Conservation (phyloP, 1,140 invertebrate species). For the Latrodectus geometricus region DNA sequence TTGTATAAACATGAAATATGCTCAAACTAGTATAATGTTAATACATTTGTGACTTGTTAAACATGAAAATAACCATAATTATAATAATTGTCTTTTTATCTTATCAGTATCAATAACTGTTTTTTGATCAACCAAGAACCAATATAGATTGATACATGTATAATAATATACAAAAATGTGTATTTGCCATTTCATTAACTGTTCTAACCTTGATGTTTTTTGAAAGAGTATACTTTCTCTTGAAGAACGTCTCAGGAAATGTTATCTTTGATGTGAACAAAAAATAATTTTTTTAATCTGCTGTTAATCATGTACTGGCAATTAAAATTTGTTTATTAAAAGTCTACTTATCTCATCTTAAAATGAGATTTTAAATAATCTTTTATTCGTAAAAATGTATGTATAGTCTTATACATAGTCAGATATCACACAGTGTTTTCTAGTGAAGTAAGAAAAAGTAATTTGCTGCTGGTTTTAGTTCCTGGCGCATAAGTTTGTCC, state of each 20-base stretch:
- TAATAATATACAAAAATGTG: constrained; percentile 21
- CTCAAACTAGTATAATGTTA: constrained; percentile 59
- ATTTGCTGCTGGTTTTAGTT: constrained; percentile 55
- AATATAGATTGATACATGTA: constrained; percentile 34
- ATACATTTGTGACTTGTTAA: constrained; percentile 49
- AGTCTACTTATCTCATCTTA: constrained; percentile 37
- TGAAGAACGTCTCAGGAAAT: constrained; percentile 45
- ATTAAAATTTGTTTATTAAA: constrained; percentile 34
- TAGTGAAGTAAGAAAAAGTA: not conserved
- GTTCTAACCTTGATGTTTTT: constrained; percentile 27
- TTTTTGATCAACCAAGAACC: constrained; percentile 27
- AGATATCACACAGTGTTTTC: not conserved
- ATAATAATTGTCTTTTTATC: constrained; percentile 52
- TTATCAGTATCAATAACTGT: constrained; percentile 49
- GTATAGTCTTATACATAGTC: constrained; percentile 3
- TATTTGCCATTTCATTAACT: constrained; percentile 44
- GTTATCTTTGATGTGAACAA: constrained; percentile 56
- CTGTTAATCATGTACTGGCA: constrained; percentile 29
- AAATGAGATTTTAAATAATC: not conserved
- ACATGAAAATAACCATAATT: constrained; percentile 30
- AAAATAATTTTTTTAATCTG: constrained; percentile 37
- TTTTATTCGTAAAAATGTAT: not conserved
- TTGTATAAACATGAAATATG: constrained; percentile 51
- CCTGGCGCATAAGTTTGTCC: constrained; percentile 39
- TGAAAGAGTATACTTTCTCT: constrained; percentile 20